Evolutionary conservation across 2,113 vertebrate species (phyloP).

Genomic region (Chaetura pelagica): DNA sequence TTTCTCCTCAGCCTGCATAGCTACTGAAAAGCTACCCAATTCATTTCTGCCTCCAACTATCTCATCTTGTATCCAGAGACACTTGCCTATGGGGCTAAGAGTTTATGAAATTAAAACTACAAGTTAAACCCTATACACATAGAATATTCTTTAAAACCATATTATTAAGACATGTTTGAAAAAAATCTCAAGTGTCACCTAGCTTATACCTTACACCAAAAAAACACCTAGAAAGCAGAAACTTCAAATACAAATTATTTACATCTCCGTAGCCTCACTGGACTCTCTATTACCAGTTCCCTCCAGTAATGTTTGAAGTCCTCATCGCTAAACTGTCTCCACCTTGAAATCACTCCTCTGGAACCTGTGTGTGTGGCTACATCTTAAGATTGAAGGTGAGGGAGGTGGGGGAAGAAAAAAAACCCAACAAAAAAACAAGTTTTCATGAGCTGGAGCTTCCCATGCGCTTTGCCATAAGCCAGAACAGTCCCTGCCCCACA

Average conservation of each 20-base stretch:
- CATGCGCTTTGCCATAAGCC: neutral
- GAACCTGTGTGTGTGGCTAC: neutral
- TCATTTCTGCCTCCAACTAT: neutral
- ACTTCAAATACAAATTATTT: neutral
- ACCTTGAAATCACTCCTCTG: neutral
- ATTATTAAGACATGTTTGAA: neutral
- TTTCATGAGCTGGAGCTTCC: neutral
- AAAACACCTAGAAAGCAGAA: neutral
- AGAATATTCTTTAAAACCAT: neutral
- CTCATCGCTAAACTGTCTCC: neutral
- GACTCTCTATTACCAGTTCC: neutral
- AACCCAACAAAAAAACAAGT: neutral
- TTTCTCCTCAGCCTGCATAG: neutral
- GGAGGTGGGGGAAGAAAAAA: neutral
- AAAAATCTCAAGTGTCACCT: neutral
- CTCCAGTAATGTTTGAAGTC: neutral
- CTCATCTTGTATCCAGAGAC: neutral
- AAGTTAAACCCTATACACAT: rapidly evolving
- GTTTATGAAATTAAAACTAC: neutral
- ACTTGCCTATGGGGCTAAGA: neutral
- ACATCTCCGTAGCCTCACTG: rapidly evolving
- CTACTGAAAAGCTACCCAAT: neutral
- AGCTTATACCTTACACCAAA: neutral
- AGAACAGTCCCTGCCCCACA: neutral
- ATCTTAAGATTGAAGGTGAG: neutral